Conservation (phyloP, 2,888 invertebrate genomes). For the Spilosoma lubricipeda region DNA sequence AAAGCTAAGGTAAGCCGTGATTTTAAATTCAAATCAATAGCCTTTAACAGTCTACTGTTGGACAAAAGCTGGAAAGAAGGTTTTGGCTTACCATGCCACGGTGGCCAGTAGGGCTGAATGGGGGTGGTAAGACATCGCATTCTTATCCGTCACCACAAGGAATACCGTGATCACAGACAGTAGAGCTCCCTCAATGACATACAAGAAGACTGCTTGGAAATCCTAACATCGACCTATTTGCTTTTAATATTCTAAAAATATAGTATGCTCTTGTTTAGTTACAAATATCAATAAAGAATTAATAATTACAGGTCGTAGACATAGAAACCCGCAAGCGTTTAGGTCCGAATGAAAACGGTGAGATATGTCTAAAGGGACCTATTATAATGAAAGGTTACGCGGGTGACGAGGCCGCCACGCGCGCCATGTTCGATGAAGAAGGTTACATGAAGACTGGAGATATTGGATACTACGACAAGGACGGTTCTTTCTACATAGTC, state of each 20-base stretch:
- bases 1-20: slow-evolving; percentile 61
- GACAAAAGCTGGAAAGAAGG: no score
- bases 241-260: neutral
- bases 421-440: slow-evolving; percentile 65
- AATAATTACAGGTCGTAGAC: slow-evolving; percentile 71
- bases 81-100: no score
- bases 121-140: no score
- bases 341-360: slow-evolving; percentile 64
- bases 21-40: no score
- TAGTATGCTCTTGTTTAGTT: neutral
- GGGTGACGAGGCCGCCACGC: slow-evolving; percentile 60
- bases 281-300: neutral
- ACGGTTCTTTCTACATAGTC: slow-evolving; percentile 72
- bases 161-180: no score
- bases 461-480: slow-evolving; percentile 74
- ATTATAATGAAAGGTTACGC: slow-evolving; percentile 70
- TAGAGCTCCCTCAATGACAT: neutral
- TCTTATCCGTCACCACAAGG: no score
- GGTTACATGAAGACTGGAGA: slow-evolving; percentile 75
- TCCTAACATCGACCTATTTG: neutral
- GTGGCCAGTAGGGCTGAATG: no score
- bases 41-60: no score
- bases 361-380: slow-evolving; percentile 70
- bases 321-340: slow-evolving; percentile 59
- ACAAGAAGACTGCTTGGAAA: neutral